phyloP scores from a whole-genome alignment of 2,888 invertebrate species.

The Acanthopleura granulata region DNA sequence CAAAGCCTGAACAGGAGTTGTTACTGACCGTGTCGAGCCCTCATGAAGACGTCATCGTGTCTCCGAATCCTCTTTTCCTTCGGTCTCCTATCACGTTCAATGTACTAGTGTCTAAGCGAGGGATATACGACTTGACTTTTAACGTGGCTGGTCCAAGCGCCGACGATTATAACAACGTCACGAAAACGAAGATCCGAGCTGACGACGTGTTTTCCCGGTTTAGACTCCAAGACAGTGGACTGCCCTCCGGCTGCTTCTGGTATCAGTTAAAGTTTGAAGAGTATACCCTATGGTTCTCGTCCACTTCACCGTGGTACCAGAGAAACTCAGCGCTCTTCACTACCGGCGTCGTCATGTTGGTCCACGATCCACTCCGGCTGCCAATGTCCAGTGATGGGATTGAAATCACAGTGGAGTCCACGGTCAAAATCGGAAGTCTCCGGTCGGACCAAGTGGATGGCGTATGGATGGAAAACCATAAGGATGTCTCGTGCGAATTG shows the following conservation, averaged over 20 bases:
- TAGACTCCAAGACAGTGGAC: background rate
- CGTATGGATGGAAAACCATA: background rate
- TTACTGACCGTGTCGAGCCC: background rate
- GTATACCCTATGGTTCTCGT: background rate
- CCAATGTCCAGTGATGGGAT: conserved; percentile 5
- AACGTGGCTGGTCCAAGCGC: background rate
- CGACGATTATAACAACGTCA: background rate
- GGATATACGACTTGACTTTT: background rate
- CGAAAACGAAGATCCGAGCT: background rate
- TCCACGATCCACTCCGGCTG: background rate
- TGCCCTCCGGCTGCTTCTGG: conserved; percentile 2
- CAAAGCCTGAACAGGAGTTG: background rate
- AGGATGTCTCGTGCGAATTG: background rate
- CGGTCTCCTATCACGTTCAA: background rate
- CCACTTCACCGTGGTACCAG: background rate
- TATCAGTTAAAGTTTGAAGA: background rate
- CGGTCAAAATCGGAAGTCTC: background rate
- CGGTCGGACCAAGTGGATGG: background rate
- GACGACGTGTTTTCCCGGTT: conserved; percentile 8
- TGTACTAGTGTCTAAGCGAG: background rate
- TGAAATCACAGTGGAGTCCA: background rate
- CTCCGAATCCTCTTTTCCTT: background rate
- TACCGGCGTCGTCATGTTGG: background rate
- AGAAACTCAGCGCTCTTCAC: background rate
- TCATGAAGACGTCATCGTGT: background rate